A percentile compares a stretch with the other conserved stretches of the same genome.
Evolutionary conservation across 2,797 vertebrate genomes (phyloP).

Genomic region (Discoglossus pictus): DNA sequence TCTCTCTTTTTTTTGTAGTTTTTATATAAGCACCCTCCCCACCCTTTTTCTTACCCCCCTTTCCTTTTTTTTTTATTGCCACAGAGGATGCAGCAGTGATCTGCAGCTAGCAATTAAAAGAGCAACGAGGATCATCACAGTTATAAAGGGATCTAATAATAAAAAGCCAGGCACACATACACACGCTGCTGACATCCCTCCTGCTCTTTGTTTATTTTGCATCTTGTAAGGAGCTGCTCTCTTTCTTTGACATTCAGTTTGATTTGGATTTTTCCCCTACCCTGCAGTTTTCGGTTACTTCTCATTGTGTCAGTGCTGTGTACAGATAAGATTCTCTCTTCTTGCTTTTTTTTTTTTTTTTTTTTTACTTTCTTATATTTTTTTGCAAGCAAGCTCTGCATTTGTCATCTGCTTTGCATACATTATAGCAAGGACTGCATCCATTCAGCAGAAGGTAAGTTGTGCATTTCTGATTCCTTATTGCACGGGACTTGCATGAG

Average conservation of each 20-base stretch:
- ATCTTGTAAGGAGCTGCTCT: conserved; percentile 3
- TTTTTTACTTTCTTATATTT: too few species aligned
- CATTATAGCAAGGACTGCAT: conserved; percentile 3
- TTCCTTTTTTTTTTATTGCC: conserved; percentile 11
- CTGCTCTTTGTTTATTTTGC: conserved; percentile 36
- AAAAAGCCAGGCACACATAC: conserved; percentile 23
- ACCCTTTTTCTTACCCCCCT: neutral
- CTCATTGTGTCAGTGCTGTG: neutral
- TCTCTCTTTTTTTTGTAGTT: neutral
- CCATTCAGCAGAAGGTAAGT: conserved; percentile 38
- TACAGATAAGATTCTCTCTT: neutral
- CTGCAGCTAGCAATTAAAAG: conserved; percentile 13
- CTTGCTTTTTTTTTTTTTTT: conserved; percentile 1
- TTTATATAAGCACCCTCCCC: conserved; percentile 11
- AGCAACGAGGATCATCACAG: conserved; percentile 16
- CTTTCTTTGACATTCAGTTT: neutral
- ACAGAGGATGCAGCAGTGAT: conserved; percentile 20
- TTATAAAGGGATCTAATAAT: neutral
- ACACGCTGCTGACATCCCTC: conserved; percentile 2
- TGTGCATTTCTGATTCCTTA: neutral
- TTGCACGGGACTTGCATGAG: neutral
- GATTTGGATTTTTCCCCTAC: neutral
- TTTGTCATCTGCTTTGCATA: conserved; percentile 1
- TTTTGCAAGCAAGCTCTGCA: neutral
- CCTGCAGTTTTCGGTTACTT: neutral